These are phyloP conservation scores for Lagorchestes hirsutus DNA, from an alignment of 2,797 vertebrate genomes.

Conservation along the genomic window DNA sequence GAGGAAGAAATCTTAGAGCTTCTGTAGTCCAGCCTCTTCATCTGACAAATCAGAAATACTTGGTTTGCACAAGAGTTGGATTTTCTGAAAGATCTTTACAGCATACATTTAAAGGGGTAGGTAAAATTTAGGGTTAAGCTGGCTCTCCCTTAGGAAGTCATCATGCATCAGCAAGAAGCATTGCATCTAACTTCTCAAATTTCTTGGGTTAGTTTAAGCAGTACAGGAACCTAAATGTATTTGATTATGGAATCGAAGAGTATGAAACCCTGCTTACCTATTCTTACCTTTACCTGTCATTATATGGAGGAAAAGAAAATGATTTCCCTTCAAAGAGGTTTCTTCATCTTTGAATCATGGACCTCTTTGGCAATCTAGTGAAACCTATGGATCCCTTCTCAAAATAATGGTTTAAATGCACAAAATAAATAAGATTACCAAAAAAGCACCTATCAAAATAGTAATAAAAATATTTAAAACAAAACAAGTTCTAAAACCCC, in stretches of 20 bases:
- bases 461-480: not conserved
- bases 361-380: not conserved
- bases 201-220: not conserved
- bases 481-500: not conserved
- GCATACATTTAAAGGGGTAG: not conserved
- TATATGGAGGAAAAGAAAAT: not conserved
- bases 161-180: not conserved
- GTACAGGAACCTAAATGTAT: not conserved
- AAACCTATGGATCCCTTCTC: not conserved
- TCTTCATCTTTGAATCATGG: not conserved
- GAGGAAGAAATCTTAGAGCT: not conserved
- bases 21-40: not conserved
- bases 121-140: not conserved
- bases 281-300: not conserved
- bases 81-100: not conserved
- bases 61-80: not conserved
- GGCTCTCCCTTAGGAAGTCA: not conserved
- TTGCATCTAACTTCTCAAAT: not conserved
- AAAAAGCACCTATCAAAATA: not conserved
- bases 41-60: not conserved
- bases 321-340: not conserved
- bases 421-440: not conserved
- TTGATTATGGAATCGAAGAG: not conserved
- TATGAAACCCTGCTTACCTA: not conserved
- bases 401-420: not conserved